Base-by-base conservation (phyloP, 2,888 invertebrate species). In the Drosophila peninsularis region DNA sequence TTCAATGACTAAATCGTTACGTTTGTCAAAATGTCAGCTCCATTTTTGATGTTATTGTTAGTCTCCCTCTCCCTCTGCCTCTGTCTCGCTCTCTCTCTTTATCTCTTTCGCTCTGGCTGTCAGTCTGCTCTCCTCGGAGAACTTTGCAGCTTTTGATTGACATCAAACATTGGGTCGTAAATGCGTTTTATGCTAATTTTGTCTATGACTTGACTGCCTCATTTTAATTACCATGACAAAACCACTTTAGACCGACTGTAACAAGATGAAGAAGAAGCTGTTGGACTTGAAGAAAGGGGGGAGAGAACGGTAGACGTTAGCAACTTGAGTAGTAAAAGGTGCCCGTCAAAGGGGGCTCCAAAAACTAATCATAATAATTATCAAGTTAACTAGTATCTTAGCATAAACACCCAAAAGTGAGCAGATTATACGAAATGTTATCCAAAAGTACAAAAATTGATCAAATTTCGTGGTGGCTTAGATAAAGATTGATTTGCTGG, bases 181-280 rank as follows among this genome's bases (percentile, higher is more conserved):
- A 90, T 88, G 89, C 78, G 71, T 80, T 89, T 85, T 89, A 90
- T 90, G 90, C 82, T 87, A 87, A 87, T 88, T 79, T 62, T 58
- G 68, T 47, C 80, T 73, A 88, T 78, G 68, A 73, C 61, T 72
- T 71, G 79, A 65, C 78, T 70, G 74, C 54, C 34, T 69, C 72
- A 80, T 81, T 78, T 82, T 80, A 86, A 86, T 86, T 86, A 81
- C 76, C 76, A 62, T 79, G 78, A 80, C 81, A 78, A 71, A 63
- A 67, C 64, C 79, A 80, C 81, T 86, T 79, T 60, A 60, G 54
- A 42, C 47, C 21, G 41, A 34, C 41, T 36, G 5, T 2, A 49
- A 63, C 39, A 37, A 27, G n/a, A 34, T 21, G 49, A 50, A 14
- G 34, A 19, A 47, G 30, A 19, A 24, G 24, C 24, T 5, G 19